Evolutionary conservation across 1,140 invertebrate species (phyloP).

Genomic region (Zaprionus vittiger): DNA sequence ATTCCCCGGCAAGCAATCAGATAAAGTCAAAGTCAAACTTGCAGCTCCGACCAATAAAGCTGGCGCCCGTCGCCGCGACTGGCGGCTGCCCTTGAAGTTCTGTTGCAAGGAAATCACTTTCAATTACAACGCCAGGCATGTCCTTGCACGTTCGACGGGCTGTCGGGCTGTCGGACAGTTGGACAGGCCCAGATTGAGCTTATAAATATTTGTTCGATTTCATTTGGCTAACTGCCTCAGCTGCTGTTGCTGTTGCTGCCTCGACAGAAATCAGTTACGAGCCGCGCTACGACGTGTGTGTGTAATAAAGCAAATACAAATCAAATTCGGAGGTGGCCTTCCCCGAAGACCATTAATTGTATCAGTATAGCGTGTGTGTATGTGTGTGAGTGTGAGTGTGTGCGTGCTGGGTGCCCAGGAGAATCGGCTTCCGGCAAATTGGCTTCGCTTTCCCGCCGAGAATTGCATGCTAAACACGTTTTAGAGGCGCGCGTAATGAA

Average conservation of each 20-base stretch:
- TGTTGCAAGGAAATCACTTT: constrained; percentile 70
- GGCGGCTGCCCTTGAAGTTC: constrained; percentile 56
- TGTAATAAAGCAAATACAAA: constrained; percentile 68
- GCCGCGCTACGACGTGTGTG: constrained; percentile 29
- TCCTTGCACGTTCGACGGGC: constrained; percentile 46
- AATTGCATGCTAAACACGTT: constrained; percentile 64
- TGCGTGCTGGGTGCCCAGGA: constrained; percentile 23
- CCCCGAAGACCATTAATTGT: constrained; percentile 69
- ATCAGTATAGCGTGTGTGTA: constrained; percentile 47
- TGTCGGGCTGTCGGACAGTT: not conserved
- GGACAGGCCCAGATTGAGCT: constrained; percentile 40
- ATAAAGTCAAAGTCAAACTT: constrained; percentile 25
- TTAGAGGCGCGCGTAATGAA: constrained; percentile 59
- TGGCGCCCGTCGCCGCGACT: constrained; percentile 50
- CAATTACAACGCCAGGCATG: constrained; percentile 68
- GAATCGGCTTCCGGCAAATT: constrained; percentile 12
- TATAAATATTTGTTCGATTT: constrained; percentile 79
- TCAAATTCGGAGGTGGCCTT: constrained; percentile 51
- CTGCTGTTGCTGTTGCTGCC: constrained; percentile 4
- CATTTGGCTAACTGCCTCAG: constrained; percentile 48
- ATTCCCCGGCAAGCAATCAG: constrained; percentile 45
- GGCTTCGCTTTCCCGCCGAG: constrained; percentile 5
- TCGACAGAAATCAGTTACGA: constrained; percentile 59
- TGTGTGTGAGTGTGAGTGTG: not conserved
- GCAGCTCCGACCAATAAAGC: constrained; percentile 42